Base-by-base conservation (phyloP, 2,113 vertebrate genomes). In the Semnornis frantzii region DNA sequence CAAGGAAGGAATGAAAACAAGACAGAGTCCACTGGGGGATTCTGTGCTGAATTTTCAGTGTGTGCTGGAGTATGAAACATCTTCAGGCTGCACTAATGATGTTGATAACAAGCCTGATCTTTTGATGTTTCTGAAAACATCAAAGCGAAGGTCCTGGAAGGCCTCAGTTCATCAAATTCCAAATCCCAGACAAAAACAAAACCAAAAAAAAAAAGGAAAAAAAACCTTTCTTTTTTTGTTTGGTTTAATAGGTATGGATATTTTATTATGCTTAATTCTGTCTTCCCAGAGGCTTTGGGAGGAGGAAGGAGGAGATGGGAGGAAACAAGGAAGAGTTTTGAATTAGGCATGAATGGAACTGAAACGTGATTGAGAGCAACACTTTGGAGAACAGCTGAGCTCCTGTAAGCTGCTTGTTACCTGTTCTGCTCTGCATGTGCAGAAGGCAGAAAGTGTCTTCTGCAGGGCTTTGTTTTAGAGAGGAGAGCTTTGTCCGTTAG, bases 61-160 rank as follows among this genome's bases (percentile, higher is more conserved):
- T 70, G n/a, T 94, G 54, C 69, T 93, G 77, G 77, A 88, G 95
- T 80, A 72, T 90, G 89, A 91, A 96, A 84, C 82, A 86, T 94
- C 72, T 95, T 91, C 85, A 82, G 66, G 84, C 86, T 0, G 1
- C 4, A 2, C 84, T 97, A 96, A 96, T 96, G 96, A 97, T 96
- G 90, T 74, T 96, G 88, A 84, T 96, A 93, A 95, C 77, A 89
- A 96, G 86, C 81, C 57, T 54, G 69, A 86, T 96, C 90, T 97
- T 96, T 97, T 97, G 97, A 96, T 95, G 92, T 97, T 95, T 95
- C 70, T 91, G 92, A 84, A 96, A 82, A 95, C 94, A 88, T 96
- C 94, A 92, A 96, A 96, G 92, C 6, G 48, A 87, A 84, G 52
- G 85, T 95, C 82, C 87, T 96, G 73, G 79, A 96, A 95, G 82